These are phyloP conservation scores for Macrophya alboannulata DNA, from an alignment of 2,888 invertebrate genomes.

Conservation along the genomic window DNA sequence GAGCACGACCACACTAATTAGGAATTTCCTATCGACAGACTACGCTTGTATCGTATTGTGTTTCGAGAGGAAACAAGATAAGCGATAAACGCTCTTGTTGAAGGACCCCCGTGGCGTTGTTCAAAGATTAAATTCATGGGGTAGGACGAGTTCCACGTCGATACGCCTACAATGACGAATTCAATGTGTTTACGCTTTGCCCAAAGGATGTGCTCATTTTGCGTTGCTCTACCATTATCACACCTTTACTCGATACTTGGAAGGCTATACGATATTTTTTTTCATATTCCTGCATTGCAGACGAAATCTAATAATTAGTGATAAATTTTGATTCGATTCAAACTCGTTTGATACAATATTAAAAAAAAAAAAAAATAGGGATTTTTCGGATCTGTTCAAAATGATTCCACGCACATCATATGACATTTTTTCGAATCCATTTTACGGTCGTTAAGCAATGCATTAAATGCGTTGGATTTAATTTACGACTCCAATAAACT, in stretches of 20 bases:
- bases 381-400: no score
- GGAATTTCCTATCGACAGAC: conserved; percentile 36
- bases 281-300: not conserved
- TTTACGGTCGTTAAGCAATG: not conserved
- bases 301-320: not conserved
- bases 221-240: not conserved
- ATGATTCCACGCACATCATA: not conserved
- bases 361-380: no score
- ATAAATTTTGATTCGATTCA: not conserved
- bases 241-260: not conserved
- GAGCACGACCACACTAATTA: conserved; percentile 35
- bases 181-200: conserved; percentile 2
- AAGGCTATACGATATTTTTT: not conserved
- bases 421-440: conserved; percentile 14
- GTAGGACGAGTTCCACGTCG: not conserved
- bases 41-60: conserved; percentile 37
- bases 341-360: no score
- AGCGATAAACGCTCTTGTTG: conserved; percentile 45
- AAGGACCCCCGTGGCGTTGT: conserved; percentile 21
- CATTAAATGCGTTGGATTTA: conserved; percentile 67
- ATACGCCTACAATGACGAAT: conserved; percentile 49
- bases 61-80: conserved; percentile 47
- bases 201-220: conserved; percentile 22
- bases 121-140: conserved; percentile 5
- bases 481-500: conserved; percentile 59